Conservation (phyloP, 2,888 invertebrate species). For the Steinernema carpocapsae region DNA sequence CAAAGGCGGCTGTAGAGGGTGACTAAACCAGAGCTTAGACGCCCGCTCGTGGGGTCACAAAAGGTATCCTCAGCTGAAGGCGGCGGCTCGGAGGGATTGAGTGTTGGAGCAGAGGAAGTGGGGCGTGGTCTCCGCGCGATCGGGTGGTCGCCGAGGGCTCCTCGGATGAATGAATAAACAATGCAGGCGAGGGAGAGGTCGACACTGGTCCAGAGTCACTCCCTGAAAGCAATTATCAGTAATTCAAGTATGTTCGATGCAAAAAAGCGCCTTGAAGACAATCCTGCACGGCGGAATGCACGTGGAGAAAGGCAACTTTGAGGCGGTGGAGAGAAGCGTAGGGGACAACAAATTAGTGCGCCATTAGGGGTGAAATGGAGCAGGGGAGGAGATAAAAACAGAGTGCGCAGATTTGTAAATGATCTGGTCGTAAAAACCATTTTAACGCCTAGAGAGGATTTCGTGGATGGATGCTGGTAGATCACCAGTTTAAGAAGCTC, state of each 20-base stretch:
- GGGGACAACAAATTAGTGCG: not conserved
- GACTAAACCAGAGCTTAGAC: constrained; percentile 14
- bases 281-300: not conserved
- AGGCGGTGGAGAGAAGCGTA: too few relatives aligned
- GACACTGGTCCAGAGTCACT: not conserved
- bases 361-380: not conserved
- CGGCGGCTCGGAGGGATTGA: constrained; percentile 10
- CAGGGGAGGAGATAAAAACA: not conserved
- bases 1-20: not conserved
- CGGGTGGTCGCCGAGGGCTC: not conserved
- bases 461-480: too few relatives aligned
- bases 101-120: constrained; percentile 17
- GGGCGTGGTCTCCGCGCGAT: constrained; percentile 16
- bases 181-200: constrained; percentile 16
- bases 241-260: constrained; percentile 20
- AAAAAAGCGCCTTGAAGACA: constrained; percentile 19
- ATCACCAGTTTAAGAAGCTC: too few relatives aligned
- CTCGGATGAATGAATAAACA: constrained; percentile 32
- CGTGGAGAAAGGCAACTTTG: constrained; percentile 2
- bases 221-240: constrained; percentile 32
- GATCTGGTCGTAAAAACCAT: too few relatives aligned
- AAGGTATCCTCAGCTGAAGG: constrained; percentile 30
- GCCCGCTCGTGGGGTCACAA: constrained; percentile 7
- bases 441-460: too few relatives aligned
- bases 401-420: not conserved